Evolutionary conservation across 2,113 vertebrate species (phyloP), one percentile per base, ranked within the genome.

Genomic region (Saguinus midas): DNA sequence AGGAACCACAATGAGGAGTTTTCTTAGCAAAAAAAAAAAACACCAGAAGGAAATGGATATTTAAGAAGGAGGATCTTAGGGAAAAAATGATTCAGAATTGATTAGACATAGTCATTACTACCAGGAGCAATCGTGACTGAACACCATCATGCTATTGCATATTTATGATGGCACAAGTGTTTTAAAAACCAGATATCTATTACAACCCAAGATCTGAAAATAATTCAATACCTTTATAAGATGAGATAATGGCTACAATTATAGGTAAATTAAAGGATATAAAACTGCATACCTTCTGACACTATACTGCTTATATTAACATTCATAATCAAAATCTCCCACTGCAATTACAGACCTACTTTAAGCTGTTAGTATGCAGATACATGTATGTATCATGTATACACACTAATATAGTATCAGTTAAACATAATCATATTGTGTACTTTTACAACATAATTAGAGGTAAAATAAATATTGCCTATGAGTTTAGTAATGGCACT

Each of bases 1-100:
- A 70, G 14, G 6, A 83, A 55, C 12, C 0, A 45, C 2, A 84
- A 8, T 35, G 70, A 80, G 17, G 17, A n/a, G 1, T 45, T 93
- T 88, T 87, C 23, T 90, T 29, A 58, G 12, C n/a, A 90, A 87
- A 87, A 90, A 79, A 29, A 90, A 87, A 87, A 90, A 79, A 29
- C 29, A 78, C 17, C 68, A 32, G 12, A 68, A 80, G 21, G 13
- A 85, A 97, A 40, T 76, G 4, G 2, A n/a, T 18, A 43, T 35
- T 48, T 8, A 37, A 84, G 9, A 35, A 81, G 3, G 12, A 3
- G 3, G 2, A 81, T 88, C 29, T 96, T n/a, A 64, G 35, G 17
- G 48, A 80, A 2, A 86, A 35, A 10, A 12, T 40, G 2, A 52
- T 66, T 73, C 48, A 79, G 20, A 78, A n/a, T 3, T 83, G 40